A percentile compares a stretch with the other conserved stretches of the same genome.
Conservation (phyloP, 2,888 invertebrate genomes). For the Tuta absoluta region DNA sequence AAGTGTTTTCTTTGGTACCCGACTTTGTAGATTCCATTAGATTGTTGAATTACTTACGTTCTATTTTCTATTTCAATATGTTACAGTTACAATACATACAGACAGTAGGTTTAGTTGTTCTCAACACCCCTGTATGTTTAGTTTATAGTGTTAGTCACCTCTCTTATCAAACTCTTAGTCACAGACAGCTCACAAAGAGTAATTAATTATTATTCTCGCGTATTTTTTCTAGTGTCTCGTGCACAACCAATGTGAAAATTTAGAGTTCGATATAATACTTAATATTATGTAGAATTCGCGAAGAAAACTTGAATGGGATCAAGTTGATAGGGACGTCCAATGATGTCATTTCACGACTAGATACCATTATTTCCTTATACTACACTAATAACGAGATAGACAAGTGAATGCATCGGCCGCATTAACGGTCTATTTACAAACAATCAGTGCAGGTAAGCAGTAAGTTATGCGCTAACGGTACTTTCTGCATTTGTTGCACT, state of each 20-base stretch:
- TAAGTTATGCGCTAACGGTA: constrained; percentile 3
- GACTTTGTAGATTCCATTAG: too few species aligned
- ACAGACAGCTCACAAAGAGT: background rate
- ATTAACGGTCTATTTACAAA: constrained; percentile 13
- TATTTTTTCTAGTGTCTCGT: background rate
- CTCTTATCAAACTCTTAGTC: background rate
- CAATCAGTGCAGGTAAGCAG: background rate
- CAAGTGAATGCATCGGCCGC: background rate
- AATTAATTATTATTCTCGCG: background rate
- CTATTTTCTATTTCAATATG: too few species aligned
- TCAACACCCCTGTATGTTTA: background rate
- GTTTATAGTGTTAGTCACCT: too few species aligned
- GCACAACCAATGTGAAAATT: background rate
- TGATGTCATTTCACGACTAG: background rate
- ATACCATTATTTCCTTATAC: too few species aligned
- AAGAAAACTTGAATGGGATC: background rate
- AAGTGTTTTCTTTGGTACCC: too few species aligned
- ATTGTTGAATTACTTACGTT: too few species aligned
- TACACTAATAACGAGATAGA: background rate
- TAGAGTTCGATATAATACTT: too few species aligned
- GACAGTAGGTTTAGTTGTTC: too few species aligned
- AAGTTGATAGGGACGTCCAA: background rate
- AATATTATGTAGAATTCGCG: background rate
- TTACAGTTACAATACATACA: too few species aligned
- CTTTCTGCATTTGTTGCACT: background rate